A percentile compares a stretch with the other conserved stretches of the same genome.
Evolutionary conservation across 2,888 invertebrate genomes (phyloP).

Genomic region (Noctua pronuba): DNA sequence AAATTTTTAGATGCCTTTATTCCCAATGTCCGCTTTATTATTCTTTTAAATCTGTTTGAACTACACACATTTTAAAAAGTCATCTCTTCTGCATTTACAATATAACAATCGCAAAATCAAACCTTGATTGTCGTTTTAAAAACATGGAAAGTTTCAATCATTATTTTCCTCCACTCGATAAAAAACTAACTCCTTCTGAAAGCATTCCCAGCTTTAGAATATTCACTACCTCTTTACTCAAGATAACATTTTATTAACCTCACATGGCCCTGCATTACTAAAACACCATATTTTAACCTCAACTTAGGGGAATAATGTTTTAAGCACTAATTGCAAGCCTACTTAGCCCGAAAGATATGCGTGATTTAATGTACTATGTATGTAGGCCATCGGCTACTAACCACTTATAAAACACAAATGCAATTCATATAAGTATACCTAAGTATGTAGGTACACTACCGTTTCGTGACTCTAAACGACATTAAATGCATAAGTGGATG

Average conservation of each 20-base stretch:
- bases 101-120: not conserved
- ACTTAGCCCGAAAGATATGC: slow-evolving; percentile 46
- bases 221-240: slow-evolving; percentile 1
- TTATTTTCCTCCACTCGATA: no score
- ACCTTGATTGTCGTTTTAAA: not conserved
- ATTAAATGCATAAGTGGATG: slow-evolving; percentile 22
- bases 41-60: no score
- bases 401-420: slow-evolving; percentile 48
- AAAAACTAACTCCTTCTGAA: not conserved
- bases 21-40: no score
- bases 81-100: not conserved
- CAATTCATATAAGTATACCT: slow-evolving; percentile 9
- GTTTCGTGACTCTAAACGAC: slow-evolving; percentile 45
- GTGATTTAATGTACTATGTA: slow-evolving; percentile 43
- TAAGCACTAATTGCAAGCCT: slow-evolving; percentile 40
- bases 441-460: slow-evolving; percentile 22
- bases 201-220: not conserved
- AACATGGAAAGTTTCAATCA: not conserved
- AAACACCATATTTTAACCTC: slow-evolving; percentile 9
- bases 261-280: slow-evolving; percentile 2
- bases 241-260: slow-evolving; percentile 18
- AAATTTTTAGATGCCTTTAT: no score
- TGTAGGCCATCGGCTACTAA: slow-evolving; percentile 30
- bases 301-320: slow-evolving; percentile 20
- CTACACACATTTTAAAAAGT: not conserved